Conservation (phyloP, 2,113 vertebrate genomes). For the Brachyhypopomus gauderio region DNA sequence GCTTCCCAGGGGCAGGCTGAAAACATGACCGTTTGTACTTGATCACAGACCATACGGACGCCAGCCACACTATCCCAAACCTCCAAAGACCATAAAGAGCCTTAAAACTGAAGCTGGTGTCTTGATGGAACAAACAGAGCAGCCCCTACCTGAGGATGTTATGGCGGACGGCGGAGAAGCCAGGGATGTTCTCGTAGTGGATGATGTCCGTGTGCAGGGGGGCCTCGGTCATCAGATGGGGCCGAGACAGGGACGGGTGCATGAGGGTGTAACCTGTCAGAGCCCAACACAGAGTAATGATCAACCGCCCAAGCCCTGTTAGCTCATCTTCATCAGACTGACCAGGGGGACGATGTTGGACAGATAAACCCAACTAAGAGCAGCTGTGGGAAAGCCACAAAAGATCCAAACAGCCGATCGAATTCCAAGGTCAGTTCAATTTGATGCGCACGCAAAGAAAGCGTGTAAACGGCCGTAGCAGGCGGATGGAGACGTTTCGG, state of each 20-base stretch:
- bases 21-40: conserved; percentile 49
- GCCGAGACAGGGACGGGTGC: conserved; percentile 95
- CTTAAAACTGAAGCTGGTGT: neutral
- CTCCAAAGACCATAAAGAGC: neutral
- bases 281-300: neutral
- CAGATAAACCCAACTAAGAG: too few relatives aligned
- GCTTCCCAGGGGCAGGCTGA: conserved; percentile 94
- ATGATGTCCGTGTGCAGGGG: conserved; percentile 96
- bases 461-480: neutral
- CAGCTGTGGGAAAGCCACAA: too few relatives aligned
- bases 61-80: conserved; percentile 47
- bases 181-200: conserved; percentile 97
- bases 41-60: neutral
- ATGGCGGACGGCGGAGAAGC: conserved; percentile 88
- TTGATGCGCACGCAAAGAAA: neutral
- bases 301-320: neutral
- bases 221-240: conserved; percentile 91
- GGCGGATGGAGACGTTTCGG: neutral
- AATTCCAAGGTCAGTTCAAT: neutral
- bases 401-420: neutral
- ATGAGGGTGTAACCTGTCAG: conserved; percentile 92
- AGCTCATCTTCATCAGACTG: too few relatives aligned
- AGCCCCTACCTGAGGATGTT: conserved; percentile 90
- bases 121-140: neutral
- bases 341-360: too few relatives aligned